These are phyloP conservation scores for Ceyx margarethae DNA, from an alignment of 2,113 vertebrate genomes.

Conservation along the genomic window DNA sequence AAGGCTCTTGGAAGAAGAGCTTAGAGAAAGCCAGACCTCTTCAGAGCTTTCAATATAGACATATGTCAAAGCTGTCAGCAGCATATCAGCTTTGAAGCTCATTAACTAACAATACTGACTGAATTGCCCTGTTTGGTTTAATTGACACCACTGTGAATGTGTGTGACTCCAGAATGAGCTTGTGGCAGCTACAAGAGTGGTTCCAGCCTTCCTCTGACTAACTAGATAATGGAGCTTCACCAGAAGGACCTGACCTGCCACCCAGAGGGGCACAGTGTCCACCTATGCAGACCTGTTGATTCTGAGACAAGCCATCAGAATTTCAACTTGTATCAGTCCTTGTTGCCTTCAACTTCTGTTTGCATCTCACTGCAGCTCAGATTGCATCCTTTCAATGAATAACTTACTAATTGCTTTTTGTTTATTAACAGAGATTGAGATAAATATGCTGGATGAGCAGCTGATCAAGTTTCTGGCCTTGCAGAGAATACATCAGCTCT, in stretches of 20 bases:
- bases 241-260: not conserved
- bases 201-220: not conserved
- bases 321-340: not conserved
- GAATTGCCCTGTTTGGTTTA: constrained; percentile 1
- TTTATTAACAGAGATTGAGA: constrained; percentile 85
- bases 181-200: not conserved
- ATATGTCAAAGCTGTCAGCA: not conserved
- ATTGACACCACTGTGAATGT: not conserved
- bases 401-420: constrained; percentile 61
- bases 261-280: not conserved
- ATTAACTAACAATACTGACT: not conserved
- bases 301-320: not conserved
- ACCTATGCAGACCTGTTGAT: not conserved
- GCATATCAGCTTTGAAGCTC: not conserved
- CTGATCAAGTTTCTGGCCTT: constrained; percentile 93
- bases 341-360: not conserved
- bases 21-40: constrained; percentile 8
- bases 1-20: not conserved
- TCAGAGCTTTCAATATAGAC: not conserved
- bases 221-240: not conserved
- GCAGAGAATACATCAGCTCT: constrained; percentile 96
- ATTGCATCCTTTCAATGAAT: not conserved
- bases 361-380: not conserved
- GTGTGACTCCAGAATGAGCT: fast-evolving
- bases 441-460: constrained; percentile 91